Evolutionary conservation across 1,140 invertebrate genomes (phyloP).

Genomic region (Metopolophium dirhodum): DNA sequence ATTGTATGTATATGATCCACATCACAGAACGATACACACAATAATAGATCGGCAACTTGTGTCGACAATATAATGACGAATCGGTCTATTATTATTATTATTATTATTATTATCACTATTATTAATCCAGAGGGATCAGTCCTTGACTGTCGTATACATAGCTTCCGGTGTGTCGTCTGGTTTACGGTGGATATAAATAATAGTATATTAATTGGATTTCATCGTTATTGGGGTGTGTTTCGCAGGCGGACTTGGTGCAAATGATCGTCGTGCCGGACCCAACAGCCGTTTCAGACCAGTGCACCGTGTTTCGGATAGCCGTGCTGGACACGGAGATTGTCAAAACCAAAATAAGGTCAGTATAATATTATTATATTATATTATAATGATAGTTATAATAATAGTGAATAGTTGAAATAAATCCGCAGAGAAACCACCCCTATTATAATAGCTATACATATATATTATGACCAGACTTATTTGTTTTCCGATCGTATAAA

Average conservation of each 20-base stretch:
- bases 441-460: neutral
- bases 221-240: slow-evolving; percentile 20
- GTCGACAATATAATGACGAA: neutral
- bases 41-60: neutral
- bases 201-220: slow-evolving; percentile 32
- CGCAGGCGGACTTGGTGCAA: slow-evolving; percentile 44
- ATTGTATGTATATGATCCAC: neutral
- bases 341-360: slow-evolving; percentile 55
- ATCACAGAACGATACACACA: neutral
- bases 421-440: neutral
- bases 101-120: too few relatives aligned
- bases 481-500: neutral
- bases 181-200: neutral
- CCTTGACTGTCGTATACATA: neutral
- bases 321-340: slow-evolving; percentile 39
- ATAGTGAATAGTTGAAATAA: neutral
- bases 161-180: neutral
- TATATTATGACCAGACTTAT: neutral
- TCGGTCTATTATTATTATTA: neutral
- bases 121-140: neutral
- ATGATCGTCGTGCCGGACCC: slow-evolving; percentile 45
- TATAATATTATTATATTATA: neutral
- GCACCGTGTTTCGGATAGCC: slow-evolving; percentile 52
- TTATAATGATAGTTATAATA: neutral
- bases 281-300: slow-evolving; percentile 52